These are phyloP conservation scores for Petroica traversi DNA, from an alignment of 2,113 vertebrate species.

Conservation along the genomic window DNA sequence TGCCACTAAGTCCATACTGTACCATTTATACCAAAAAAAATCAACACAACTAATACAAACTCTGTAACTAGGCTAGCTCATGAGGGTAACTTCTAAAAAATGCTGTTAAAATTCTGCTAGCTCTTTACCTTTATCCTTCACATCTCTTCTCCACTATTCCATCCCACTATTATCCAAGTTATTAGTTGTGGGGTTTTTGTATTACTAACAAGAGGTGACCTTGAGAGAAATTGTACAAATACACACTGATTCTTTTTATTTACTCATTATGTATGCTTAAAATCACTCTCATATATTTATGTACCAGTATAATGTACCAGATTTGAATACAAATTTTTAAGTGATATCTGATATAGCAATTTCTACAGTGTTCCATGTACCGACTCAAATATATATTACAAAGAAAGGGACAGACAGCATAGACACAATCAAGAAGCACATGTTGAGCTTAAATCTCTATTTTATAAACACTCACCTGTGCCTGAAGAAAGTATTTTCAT, in stretches of 20 bases:
- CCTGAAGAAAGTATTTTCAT: slow-evolving; percentile 62
- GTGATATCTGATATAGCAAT: background rate
- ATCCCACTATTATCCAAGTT: background rate
- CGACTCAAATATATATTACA: background rate
- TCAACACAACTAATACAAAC: background rate
- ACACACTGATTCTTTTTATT: background rate
- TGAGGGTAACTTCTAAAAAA: background rate
- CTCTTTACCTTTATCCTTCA: background rate
- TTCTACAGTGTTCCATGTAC: background rate
- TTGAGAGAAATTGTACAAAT: background rate
- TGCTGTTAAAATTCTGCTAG: background rate
- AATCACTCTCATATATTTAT: background rate
- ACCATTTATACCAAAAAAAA: background rate
- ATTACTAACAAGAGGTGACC: background rate
- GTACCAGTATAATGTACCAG: background rate
- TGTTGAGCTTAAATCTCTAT: background rate
- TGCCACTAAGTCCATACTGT: background rate
- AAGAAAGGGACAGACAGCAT: background rate
- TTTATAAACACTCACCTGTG: slow-evolving; percentile 74
- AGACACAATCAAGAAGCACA: background rate
- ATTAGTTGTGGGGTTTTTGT: background rate
- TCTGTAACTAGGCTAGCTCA: background rate
- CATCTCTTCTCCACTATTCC: background rate
- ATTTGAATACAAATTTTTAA: background rate
- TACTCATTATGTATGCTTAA: background rate